These are phyloP conservation scores for Meriones unguiculatus DNA, from an alignment of 2,113 vertebrate species.

Conservation along the genomic window DNA sequence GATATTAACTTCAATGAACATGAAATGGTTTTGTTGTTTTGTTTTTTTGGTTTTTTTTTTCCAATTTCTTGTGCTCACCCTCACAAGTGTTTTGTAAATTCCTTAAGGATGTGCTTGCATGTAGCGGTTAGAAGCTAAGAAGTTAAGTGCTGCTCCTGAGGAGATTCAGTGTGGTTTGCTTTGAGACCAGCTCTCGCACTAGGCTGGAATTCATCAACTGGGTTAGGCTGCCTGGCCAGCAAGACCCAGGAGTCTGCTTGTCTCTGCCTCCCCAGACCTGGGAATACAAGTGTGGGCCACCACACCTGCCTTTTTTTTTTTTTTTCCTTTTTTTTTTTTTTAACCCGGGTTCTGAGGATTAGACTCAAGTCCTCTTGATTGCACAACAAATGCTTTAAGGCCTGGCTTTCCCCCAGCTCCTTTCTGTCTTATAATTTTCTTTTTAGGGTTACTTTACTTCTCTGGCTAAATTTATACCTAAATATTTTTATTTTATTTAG, in stretches of 20 bases:
- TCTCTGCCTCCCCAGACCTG: not conserved
- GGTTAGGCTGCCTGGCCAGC: not conserved
- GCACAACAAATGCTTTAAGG: not conserved
- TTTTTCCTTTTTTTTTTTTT: not conserved
- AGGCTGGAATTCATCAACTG: not conserved
- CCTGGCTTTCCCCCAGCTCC: not conserved
- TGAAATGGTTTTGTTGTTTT: not conserved
- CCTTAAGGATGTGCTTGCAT: not conserved
- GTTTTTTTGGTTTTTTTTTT: not conserved
- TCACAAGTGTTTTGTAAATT: not conserved
- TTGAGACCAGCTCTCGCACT: not conserved
- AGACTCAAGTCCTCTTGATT: not conserved
- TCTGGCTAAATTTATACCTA: not conserved
- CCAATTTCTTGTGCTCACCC: not conserved
- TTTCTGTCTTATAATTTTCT: not conserved
- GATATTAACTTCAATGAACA: not conserved
- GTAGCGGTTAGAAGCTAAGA: not conserved
- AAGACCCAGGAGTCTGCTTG: not conserved
- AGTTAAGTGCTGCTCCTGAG: not conserved
- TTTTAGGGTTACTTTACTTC: not conserved
- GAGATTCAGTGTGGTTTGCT: not conserved
- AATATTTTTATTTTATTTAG: not conserved
- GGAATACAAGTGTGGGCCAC: not conserved
- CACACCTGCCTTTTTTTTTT: not conserved
- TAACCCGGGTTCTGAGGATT: not conserved